phyloP scores from a whole-genome alignment of 2,888 invertebrate genomes.

The Acrobasis repandana region DNA sequence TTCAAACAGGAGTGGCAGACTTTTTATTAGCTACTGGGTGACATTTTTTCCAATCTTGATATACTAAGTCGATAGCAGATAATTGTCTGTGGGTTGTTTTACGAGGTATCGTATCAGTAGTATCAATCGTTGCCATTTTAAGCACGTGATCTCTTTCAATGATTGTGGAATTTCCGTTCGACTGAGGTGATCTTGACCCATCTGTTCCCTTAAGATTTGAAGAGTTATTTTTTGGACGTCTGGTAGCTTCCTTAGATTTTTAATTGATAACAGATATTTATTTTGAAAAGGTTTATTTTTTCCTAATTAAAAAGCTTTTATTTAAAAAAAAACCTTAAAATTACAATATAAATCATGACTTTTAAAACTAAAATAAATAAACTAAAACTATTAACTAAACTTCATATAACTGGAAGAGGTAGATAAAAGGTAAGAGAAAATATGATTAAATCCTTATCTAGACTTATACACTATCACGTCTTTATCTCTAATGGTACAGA shows the following conservation, averaged over 20 bases:
- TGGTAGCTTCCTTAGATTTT: not conserved
- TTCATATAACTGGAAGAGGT: no score
- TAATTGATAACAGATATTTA: not conserved
- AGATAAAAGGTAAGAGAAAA: no score
- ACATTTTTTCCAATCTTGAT: conserved; percentile 16
- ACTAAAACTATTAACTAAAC: no score
- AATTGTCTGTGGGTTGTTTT: conserved; percentile 6
- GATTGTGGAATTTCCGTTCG: not conserved
- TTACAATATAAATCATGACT: no score
- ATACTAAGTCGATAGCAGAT: conserved; percentile 2
- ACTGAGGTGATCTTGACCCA: not conserved
- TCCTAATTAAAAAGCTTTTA: no score
- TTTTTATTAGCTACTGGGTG: not conserved
- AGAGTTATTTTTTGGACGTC: not conserved
- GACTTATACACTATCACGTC: no score
- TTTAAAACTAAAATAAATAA: no score
- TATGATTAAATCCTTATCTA: no score
- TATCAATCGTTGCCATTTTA: conserved; percentile 1
- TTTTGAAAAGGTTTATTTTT: not conserved
- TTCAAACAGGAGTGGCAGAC: not conserved
- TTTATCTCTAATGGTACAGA: no score
- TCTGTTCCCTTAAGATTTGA: conserved; percentile 3
- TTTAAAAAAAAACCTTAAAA: no score
- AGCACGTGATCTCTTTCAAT: conserved; percentile 9
- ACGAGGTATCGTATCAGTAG: conserved; percentile 6